A percentile compares a stretch with the other conserved stretches of the same genome.
Evolutionary conservation across 92 coral and sea anemone genomes (phyloP).

Genomic region (Virgularia gustaviana): DNA sequence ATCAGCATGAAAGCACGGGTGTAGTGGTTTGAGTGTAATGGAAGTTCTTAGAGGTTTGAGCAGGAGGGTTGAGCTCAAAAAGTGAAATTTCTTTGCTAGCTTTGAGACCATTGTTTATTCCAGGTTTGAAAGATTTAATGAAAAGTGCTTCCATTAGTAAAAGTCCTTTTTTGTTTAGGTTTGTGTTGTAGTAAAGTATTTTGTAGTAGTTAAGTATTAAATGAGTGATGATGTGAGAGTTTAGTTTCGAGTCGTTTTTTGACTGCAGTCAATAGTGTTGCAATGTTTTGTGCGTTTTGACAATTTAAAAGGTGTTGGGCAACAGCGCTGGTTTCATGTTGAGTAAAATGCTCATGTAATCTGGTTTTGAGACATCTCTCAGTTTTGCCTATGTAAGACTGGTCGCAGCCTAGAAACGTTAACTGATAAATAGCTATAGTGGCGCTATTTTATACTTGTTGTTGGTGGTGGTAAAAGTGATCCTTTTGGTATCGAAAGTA

Average conservation of each 20-base stretch:
- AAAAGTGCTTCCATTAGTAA: too few species aligned
- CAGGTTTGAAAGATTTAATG: constrained; percentile 25
- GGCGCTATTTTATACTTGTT: too few species aligned
- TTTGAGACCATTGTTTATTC: constrained; percentile 20
- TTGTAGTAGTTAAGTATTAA: constrained; percentile 8
- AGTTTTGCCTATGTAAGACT: constrained; percentile 24
- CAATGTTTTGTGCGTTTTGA: too few species aligned
- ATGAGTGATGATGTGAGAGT: neutral
- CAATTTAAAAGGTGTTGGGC: too few species aligned
- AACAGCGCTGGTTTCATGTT: constrained; percentile 25
- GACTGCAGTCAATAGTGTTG: neutral
- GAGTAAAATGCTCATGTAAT: constrained; percentile 1
- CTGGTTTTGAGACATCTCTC: neutral
- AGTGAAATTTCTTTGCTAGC: constrained; percentile 27
- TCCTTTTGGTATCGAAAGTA: too few species aligned
- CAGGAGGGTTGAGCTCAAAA: too few species aligned
- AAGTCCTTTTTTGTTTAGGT: constrained; percentile 23
- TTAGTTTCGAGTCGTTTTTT: neutral
- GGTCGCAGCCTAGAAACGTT: constrained; percentile 2
- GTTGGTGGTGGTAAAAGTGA: too few species aligned
- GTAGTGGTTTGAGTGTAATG: too few species aligned
- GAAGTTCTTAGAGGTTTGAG: too few species aligned
- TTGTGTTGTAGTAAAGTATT: constrained; percentile 22
- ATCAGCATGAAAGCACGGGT: too few species aligned
- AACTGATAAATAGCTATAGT: neutral